Evolutionary conservation across 92 coral and sea anemone genomes (phyloP).

Genomic region (Chrysogorgia sp.): DNA sequence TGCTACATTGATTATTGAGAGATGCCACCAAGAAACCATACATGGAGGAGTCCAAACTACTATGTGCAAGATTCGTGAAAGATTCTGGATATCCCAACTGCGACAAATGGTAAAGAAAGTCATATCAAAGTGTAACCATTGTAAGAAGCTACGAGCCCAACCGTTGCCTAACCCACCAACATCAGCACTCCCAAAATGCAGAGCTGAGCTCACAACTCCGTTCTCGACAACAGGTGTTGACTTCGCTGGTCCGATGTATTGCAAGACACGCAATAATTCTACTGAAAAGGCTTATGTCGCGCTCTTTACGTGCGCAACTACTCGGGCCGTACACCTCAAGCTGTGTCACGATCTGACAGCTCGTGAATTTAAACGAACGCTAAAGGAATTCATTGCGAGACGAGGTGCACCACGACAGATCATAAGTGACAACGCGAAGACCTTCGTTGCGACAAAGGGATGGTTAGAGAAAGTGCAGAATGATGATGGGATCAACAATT

Average conservation of each 20-base stretch:
- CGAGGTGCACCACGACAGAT: conserved; percentile 47
- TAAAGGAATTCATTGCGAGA: conserved; percentile 57
- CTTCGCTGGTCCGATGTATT: no score
- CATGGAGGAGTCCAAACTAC: conserved; percentile 64
- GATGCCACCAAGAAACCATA: conserved; percentile 48
- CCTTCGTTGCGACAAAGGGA: conserved; percentile 46
- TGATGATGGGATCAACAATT: conserved; percentile 54
- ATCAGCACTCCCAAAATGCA: no score
- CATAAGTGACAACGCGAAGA: conserved; percentile 62
- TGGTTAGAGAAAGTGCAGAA: conserved; percentile 39
- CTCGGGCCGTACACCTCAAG: conserved; percentile 65
- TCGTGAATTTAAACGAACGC: conserved; percentile 32
- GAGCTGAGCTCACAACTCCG: no score
- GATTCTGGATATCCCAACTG: conserved; percentile 50
- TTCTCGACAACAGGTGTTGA: no score
- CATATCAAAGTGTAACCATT: conserved; percentile 39
- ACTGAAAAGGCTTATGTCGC: conserved; percentile 50
- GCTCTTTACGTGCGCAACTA: conserved; percentile 65
- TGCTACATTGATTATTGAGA: conserved; percentile 37
- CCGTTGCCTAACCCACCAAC: no score
- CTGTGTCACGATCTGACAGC: conserved; percentile 47
- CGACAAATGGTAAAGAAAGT: conserved; percentile 48
- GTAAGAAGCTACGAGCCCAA: conserved; percentile 50
- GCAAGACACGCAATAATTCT: neutral
- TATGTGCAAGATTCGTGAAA: conserved; percentile 50